phyloP scores from a whole-genome alignment of 2,888 invertebrate genomes.

The Caenorhabditis doughertyi region DNA sequence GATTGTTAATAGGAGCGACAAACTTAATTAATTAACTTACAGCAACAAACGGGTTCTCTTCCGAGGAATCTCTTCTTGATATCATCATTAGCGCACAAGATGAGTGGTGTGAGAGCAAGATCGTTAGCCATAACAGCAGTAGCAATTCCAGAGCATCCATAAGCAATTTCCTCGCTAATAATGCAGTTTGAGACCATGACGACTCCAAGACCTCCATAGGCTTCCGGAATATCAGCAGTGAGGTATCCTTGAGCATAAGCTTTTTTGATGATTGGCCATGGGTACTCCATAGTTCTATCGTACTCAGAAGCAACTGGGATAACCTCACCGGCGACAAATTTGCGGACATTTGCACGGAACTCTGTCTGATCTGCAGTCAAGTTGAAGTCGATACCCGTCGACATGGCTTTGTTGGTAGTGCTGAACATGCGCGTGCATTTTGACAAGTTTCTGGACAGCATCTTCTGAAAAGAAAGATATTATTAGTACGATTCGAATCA shows the following conservation, averaged over 20 bases:
- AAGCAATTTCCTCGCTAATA: constrained; percentile 92
- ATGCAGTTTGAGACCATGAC: constrained; percentile 84
- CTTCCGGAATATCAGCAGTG: constrained; percentile 90
- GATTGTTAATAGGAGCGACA: not conserved
- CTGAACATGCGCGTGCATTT: constrained; percentile 60
- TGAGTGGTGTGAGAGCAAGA: constrained; percentile 91
- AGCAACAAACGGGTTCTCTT: constrained; percentile 93
- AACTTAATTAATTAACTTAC: constrained; percentile 82
- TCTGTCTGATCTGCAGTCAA: constrained; percentile 85
- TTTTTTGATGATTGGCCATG: constrained; percentile 95
- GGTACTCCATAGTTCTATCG: constrained; percentile 92
- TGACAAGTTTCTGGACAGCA: constrained; percentile 58
- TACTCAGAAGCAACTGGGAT: constrained; percentile 92
- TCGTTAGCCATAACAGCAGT: constrained; percentile 92
- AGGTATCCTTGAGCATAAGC: constrained; percentile 92
- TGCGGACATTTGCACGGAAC: constrained; percentile 90
- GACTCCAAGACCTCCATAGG: constrained; percentile 83
- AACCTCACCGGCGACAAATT: constrained; percentile 91
- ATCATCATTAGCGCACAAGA: constrained; percentile 90
- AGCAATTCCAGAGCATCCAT: constrained; percentile 93
- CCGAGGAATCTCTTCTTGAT: constrained; percentile 97
- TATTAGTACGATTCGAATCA: not conserved
- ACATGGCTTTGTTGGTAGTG: constrained; percentile 46
- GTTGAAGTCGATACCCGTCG: constrained; percentile 75
- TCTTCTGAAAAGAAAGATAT: constrained; percentile 50